Evolutionary conservation across 2,113 vertebrate genomes (phyloP).

Genomic region (Rhadina sibilatrix): DNA sequence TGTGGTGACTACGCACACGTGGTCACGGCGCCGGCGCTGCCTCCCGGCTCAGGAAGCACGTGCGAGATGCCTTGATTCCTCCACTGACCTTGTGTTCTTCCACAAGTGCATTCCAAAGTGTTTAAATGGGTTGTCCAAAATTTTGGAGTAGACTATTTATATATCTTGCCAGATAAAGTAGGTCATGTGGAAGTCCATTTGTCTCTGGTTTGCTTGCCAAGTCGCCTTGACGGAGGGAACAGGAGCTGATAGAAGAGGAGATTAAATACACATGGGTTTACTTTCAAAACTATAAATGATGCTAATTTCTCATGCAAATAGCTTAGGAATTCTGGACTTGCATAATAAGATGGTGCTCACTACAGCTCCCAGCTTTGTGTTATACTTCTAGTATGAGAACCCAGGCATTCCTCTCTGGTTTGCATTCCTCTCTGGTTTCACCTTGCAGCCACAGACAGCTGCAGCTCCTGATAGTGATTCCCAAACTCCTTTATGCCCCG

Average conservation of each 20-base stretch:
- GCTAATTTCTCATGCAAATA: constrained; percentile 27
- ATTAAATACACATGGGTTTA: constrained; percentile 1
- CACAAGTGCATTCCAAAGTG: not conserved
- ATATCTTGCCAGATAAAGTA: not conserved
- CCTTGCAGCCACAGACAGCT: not conserved
- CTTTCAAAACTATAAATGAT: not conserved
- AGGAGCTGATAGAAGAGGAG: constrained; percentile 32
- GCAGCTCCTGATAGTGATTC: not conserved
- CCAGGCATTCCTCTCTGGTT: not conserved
- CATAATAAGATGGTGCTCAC: not conserved
- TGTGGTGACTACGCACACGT: accelerated
- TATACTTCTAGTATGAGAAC: not conserved
- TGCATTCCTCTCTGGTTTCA: not conserved
- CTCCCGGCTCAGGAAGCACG: not conserved
- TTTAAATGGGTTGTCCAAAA: not conserved
- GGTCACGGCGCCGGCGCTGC: not conserved
- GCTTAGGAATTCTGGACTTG: not conserved
- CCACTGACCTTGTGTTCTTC: not conserved
- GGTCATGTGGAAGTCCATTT: constrained; percentile 35
- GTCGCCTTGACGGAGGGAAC: not conserved
- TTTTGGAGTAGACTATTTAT: not conserved
- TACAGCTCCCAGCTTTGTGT: not conserved
- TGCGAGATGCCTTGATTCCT: not conserved
- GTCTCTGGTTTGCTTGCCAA: constrained; percentile 9
- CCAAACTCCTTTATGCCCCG: not conserved